Base-by-base conservation (phyloP, 2,113 vertebrate genomes). In the Archocentrus centrarchus region DNA sequence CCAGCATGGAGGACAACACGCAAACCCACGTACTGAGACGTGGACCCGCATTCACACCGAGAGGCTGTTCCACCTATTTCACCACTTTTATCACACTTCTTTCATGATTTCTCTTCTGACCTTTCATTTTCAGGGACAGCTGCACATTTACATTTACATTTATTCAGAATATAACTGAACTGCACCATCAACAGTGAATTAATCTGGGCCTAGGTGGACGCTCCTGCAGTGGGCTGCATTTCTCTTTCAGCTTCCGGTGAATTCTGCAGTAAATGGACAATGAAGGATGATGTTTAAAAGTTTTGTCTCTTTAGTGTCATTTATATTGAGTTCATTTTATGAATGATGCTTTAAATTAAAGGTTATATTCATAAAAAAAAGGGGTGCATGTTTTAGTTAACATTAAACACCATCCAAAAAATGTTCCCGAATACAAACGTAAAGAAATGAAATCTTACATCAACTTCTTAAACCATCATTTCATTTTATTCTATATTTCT, bases 161-260 rank as follows among this genome's bases (percentile, higher is more conserved):
- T 20, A 73, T 53, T 73, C 47, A 73, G 11, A 73, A 73, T 73
- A 73, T 73, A 6, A 32, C 44, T 73, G 66, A 73, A 73, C 27
- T 53, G 27, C 32, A 53, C 27, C 17, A 20, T 53, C 47, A 73
- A 32, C 27, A 73, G 66, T 53, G 11, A 73, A 73, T 73, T 20
- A 53, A 73, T 73, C 27, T 73, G 27, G 47, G 15, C 47, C 30
- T 53, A 32, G 66, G 30, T 73, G 47, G 27, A 73, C 3, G 13
- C 41, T 14, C 41, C 41, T 13, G 41, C 11, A 44, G 41, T 44
- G 41, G 11, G 14, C 47, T 6, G 5, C 47, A 15, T 32, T 73
- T 73, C 11, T 73, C 13, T 53, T 50, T 68, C 64, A 73, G 27
- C 44, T 53, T 53, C 27, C 44, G 53, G 10, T 73, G 1, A 53